Conservation (phyloP, 2,113 vertebrate species). For the Leptodactylus fuscus region DNA sequence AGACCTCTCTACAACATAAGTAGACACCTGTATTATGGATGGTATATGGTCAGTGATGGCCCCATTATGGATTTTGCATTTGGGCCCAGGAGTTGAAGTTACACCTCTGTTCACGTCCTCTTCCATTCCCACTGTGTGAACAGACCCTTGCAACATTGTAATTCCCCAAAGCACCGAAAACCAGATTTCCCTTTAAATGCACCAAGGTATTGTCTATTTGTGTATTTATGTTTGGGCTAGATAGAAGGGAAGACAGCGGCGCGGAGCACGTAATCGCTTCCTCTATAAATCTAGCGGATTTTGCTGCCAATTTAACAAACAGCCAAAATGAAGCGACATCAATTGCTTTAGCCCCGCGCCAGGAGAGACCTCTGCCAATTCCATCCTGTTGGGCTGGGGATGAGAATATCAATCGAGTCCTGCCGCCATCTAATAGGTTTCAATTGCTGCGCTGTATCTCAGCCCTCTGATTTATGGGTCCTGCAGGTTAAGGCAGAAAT, state of each 20-base stretch:
- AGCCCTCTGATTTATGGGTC: neutral
- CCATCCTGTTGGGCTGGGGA: neutral
- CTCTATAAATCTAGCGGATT: neutral
- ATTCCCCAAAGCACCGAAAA: too few species aligned
- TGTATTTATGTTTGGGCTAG: neutral
- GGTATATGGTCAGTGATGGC: too few species aligned
- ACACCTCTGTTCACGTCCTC: too few species aligned
- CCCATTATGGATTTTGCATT: too few species aligned
- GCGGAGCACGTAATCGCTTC: neutral
- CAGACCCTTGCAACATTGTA: too few species aligned
- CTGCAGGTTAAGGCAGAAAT: neutral
- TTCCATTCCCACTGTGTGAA: too few species aligned
- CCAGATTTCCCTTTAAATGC: neutral
- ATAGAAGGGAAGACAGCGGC: neutral
- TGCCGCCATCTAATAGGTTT: neutral
- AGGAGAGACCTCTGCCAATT: conserved; percentile 3
- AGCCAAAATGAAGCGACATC: neutral
- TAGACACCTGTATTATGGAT: too few species aligned
- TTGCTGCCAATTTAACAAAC: neutral
- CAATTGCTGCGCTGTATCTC: neutral
- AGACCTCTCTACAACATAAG: too few species aligned
- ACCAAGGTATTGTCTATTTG: neutral
- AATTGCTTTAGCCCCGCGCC: neutral
- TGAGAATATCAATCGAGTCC: conserved; percentile 9
- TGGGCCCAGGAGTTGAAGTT: too few species aligned